Percentiles rank a stretch among this genome's conserved stretches.
Conservation (phyloP, 2,113 vertebrate genomes). For the Sinocyclocheilus rhinocerous region DNA sequence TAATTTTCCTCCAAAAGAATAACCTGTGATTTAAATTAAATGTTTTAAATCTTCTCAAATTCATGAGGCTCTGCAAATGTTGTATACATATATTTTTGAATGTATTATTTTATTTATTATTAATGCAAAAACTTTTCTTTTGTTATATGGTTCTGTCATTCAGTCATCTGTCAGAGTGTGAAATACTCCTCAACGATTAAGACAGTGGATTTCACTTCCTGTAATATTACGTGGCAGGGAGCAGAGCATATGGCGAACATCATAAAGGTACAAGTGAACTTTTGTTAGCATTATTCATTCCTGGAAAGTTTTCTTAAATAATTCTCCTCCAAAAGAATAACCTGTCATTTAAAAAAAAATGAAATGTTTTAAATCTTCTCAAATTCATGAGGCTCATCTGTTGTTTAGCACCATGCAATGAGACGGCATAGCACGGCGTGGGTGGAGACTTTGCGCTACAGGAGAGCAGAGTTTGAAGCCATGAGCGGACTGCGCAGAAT, state of each 20-base stretch:
- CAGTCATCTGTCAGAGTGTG: slow-evolving; percentile 91
- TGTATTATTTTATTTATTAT: background rate
- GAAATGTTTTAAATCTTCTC: background rate
- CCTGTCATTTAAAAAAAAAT: no score
- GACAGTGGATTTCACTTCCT: slow-evolving; percentile 88
- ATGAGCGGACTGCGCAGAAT: slow-evolving; percentile 91
- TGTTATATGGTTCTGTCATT: slow-evolving; percentile 33
- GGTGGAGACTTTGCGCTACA: slow-evolving; percentile 91
- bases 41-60: no score
- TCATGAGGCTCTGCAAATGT: no score
- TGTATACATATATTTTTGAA: background rate
- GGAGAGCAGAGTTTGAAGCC: slow-evolving; percentile 88
- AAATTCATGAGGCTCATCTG: background rate
- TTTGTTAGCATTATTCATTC: background rate
- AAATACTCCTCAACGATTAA: slow-evolving; percentile 87
- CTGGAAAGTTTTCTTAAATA: background rate
- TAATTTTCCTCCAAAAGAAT: no score
- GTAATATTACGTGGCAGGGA: slow-evolving; percentile 91
- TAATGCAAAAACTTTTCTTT: background rate
- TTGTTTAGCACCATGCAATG: slow-evolving; percentile 85
- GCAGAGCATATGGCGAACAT: slow-evolving; percentile 89
- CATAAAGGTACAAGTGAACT: slow-evolving; percentile 81
- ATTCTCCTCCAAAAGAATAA: no score
- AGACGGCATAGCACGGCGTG: slow-evolving; percentile 87
- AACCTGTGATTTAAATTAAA: no score